Base-by-base conservation (phyloP, 1,140 invertebrate species). In the Ceratosolen fusciceps region DNA sequence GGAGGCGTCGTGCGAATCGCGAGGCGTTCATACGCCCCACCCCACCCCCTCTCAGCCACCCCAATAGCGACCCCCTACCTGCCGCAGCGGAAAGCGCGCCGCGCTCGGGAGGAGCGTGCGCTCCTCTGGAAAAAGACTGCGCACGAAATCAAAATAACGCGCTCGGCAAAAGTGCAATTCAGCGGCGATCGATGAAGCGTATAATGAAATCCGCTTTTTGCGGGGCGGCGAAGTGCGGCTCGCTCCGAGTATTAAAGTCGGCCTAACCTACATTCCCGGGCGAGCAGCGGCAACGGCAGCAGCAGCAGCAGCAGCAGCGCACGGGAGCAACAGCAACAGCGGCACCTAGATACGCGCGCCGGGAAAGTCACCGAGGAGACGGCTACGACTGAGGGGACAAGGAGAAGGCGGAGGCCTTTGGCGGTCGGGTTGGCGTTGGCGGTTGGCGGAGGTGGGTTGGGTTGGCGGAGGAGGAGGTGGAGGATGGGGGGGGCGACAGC, bases 131-230 rank as follows among this genome's bases (percentile, higher is more conserved):
- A 43, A 43, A 43, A 43, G 39, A 7, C 12, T 12, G 12, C 56
- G 14, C 8, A 34, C 58, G 58, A 62, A 62, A 34, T 62, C 29
- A 62, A 62, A 62, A 12, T 52, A 52, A 16, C 49, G 49, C 49
- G 49, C 14, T 21, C 49, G 49, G 49, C 49, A 65, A 65, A 65
- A 65, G 31, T 65, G 60, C 60, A 37, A 21, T 65, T 34, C 34
- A 65, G 31, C 31, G 16, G 16, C 31, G 60, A 65, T 37, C 60
- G 34, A 65, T 65, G 60, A 65, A 37, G 60, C 60, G 60, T 37
- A 65, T 37, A 65, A 65, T n/a, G 60, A 37, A 65, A 65, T 65
- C 60, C 34, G 60, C 34, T 65, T 65, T 65, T 37, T 65, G 16
- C 60, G 19, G 60, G 34, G 8, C 49, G 49, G 60, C 31, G 34